Percentiles rank a stretch among this genome's conserved stretches.
phyloP scores from a whole-genome alignment of 2,797 vertebrate species.

The Bradypus variegatus region DNA sequence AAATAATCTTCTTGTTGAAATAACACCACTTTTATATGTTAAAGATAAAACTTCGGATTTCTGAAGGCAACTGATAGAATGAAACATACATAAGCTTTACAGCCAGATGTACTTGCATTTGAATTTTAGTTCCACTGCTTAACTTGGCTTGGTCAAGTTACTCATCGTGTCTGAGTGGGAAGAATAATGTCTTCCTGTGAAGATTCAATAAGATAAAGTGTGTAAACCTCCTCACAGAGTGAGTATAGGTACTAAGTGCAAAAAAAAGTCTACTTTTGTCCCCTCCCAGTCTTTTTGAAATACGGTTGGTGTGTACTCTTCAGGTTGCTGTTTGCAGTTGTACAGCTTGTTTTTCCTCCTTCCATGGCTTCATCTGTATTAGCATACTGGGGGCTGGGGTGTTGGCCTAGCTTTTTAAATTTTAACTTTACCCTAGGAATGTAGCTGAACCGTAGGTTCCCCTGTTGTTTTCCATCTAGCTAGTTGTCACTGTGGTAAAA shows the following conservation, averaged over 20 bases:
- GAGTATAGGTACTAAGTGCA: not conserved
- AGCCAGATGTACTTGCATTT: not conserved
- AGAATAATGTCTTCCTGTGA: not conserved
- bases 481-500: constrained; percentile 10
- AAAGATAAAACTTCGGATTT: not conserved
- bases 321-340: not conserved
- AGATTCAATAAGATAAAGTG: not conserved
- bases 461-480: not conserved
- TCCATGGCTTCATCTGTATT: not conserved
- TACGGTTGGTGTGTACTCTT: not conserved
- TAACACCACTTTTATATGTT: not conserved
- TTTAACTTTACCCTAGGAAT: not conserved
- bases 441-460: not conserved
- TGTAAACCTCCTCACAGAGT: not conserved
- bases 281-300: not conserved
- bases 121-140: not conserved
- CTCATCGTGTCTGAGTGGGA: not conserved
- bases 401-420: not conserved
- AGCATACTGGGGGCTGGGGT: not conserved
- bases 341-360: constrained; percentile 1
- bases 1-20: not conserved
- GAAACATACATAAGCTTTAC: not conserved
- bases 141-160: not conserved
- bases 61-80: not conserved
- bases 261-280: not conserved